Conservation (phyloP, 1,140 invertebrate genomes). For the Apis cerana region DNA sequence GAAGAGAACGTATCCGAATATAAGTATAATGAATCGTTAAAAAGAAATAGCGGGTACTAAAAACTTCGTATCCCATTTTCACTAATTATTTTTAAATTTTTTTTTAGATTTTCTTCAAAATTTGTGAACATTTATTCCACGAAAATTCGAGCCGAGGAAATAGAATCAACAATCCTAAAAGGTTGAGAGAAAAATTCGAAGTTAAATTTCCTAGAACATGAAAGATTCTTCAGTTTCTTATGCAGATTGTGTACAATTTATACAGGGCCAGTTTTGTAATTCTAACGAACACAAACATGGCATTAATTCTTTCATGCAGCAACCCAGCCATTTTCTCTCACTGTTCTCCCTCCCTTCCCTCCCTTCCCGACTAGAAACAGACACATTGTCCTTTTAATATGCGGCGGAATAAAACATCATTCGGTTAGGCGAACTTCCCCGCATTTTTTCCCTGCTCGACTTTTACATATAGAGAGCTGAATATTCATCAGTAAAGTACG, state of each 20-base stretch:
- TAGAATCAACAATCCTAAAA: neutral
- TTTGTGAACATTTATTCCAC: neutral
- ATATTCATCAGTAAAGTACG: conserved; percentile 59
- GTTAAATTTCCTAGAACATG: conserved; percentile 22
- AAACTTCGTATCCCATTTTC: neutral
- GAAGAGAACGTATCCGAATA: too few species aligned
- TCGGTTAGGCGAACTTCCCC: conserved; percentile 44
- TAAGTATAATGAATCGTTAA: neutral
- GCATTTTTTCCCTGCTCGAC: conserved; percentile 21
- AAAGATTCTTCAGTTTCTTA: conserved; percentile 21
- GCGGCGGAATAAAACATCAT: conserved; percentile 38
- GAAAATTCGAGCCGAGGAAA: neutral
- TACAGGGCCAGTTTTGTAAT: conserved; percentile 24
- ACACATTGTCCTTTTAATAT: conserved; percentile 24
- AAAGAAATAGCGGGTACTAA: neutral
- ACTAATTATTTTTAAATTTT: too few species aligned
- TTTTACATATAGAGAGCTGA: conserved; percentile 55
- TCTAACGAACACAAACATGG: neutral
- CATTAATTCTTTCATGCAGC: conserved; percentile 10
- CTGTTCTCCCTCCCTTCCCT: too few species aligned
- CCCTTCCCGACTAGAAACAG: neutral
- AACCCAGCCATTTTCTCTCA: neutral
- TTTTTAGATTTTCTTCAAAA: neutral
- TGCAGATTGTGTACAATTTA: conserved; percentile 33
- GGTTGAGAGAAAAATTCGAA: neutral